phyloP scores from a whole-genome alignment of 2,113 vertebrate genomes.

The Phyllopteryx taeniolatus region DNA sequence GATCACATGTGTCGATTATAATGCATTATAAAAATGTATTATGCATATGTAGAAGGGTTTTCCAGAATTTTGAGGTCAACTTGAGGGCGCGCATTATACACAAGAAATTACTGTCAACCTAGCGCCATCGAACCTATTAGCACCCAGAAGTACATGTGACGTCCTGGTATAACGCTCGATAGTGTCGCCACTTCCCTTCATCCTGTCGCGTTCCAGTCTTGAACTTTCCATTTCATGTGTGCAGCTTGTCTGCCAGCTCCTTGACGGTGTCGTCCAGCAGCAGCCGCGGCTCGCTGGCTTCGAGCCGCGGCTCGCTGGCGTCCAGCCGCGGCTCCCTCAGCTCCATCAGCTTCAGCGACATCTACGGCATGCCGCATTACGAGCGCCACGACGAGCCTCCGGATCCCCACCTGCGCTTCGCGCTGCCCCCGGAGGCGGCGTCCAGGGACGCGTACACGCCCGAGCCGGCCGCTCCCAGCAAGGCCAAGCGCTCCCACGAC shows the following conservation, averaged over 20 bases:
- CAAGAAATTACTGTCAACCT: too few species aligned
- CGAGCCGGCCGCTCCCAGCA: slow-evolving; percentile 70
- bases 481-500: slow-evolving; percentile 84
- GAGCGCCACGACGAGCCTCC: slow-evolving; percentile 79
- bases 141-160: too few species aligned
- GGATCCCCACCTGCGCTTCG: slow-evolving; percentile 83
- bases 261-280: slow-evolving; percentile 95
- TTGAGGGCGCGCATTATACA: too few species aligned
- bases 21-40: too few species aligned
- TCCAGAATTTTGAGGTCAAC: too few species aligned
- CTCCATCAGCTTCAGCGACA: slow-evolving; percentile 96
- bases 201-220: background rate
- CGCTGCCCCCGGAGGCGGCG: slow-evolving; percentile 78
- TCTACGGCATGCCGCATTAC: slow-evolving; percentile 92
- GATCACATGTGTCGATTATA: too few species aligned
- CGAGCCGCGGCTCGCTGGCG: slow-evolving; percentile 89
- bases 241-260: slow-evolving; percentile 90
- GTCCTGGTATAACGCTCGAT: too few species aligned
- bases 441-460: slow-evolving; percentile 70
- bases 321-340: slow-evolving; percentile 96
- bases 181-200: background rate
- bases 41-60: too few species aligned
- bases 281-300: slow-evolving; percentile 91
- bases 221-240: background rate
- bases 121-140: too few species aligned